Base-by-base conservation (phyloP, 37 sponge, comb jelly and placozoan genomes). In the Halichondria panicea region DNA sequence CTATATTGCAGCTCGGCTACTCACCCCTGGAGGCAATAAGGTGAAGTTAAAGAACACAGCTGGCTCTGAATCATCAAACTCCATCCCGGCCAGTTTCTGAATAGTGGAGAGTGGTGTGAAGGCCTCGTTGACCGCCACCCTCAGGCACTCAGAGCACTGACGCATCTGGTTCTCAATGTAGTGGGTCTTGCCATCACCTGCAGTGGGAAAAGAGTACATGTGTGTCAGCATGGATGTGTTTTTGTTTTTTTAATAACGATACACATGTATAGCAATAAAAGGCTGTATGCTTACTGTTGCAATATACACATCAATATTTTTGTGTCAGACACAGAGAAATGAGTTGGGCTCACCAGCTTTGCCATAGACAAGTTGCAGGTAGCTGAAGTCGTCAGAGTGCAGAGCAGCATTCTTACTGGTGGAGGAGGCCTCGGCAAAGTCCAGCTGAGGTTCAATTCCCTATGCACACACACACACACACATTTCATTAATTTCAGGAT, bases 101-200 rank as follows among this genome's bases (percentile, higher is more conserved):
- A 92, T 83, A 35, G 76, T 73, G 55, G 56, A 25, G 24, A 68
- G 24, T 37, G 81, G 78, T 54, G 88, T 79, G 66, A 92, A 92
- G 45, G 92, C 81, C 40, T 87, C 88, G 38, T 92, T 84, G 31
- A 92, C 75, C 22, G 82, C 82, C 41, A 86, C 72, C 48, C 34
- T 70, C 43, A 78, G 55, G 41, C 25, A 31, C 24, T 30, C 57
- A 2, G 58, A 28, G 15, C 78, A 58, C 50, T 41, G 32, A 32
- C 36, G 53, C 50, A 89, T 30, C 54, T 82, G 68, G 18, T n/a
- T 55, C 42, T 78, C 76, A 59, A 93, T 81, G 65, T 76, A 85
- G 48, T 89, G 93, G 31, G 86, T 73, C 79, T 93, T 88, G 15
- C 89, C 89, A 52, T 78, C 81, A 81, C 93, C 89, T 84, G n/a